Evolutionary conservation across 2,888 invertebrate species (phyloP).

Genomic region (Escarpia spicata): DNA sequence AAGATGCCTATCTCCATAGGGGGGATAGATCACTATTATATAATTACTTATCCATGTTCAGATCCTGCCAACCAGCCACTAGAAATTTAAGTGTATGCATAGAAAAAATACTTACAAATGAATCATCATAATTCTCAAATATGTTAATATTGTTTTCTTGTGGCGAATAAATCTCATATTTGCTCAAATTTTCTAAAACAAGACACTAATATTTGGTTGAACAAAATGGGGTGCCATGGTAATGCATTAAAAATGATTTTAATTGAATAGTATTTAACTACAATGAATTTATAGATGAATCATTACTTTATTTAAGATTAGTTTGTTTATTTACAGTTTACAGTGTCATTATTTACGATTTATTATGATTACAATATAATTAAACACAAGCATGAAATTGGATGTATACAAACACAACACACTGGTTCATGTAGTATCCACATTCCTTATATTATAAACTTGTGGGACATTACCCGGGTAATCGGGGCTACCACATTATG

Average conservation of each 20-base stretch:
- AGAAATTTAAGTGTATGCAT: not conserved
- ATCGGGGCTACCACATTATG: too few species aligned
- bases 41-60: not conserved
- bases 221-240: too few species aligned
- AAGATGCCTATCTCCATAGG: not conserved
- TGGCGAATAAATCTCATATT: not conserved
- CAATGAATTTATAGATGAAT: not conserved
- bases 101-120: not conserved
- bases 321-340: not conserved
- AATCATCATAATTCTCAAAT: not conserved
- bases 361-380: not conserved
- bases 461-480: too few species aligned
- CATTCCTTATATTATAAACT: too few species aligned
- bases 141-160: not conserved
- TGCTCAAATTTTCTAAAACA: not conserved
- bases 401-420: too few species aligned
- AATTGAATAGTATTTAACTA: not conserved
- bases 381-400: not conserved
- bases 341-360: not conserved
- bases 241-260: not conserved
- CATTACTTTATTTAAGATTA: not conserved
- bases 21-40: not conserved
- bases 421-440: too few species aligned
- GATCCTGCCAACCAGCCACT: not conserved
- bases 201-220: too few species aligned